Conservation (phyloP, 2,113 vertebrate species). For the Lepisosteus osseus region DNA sequence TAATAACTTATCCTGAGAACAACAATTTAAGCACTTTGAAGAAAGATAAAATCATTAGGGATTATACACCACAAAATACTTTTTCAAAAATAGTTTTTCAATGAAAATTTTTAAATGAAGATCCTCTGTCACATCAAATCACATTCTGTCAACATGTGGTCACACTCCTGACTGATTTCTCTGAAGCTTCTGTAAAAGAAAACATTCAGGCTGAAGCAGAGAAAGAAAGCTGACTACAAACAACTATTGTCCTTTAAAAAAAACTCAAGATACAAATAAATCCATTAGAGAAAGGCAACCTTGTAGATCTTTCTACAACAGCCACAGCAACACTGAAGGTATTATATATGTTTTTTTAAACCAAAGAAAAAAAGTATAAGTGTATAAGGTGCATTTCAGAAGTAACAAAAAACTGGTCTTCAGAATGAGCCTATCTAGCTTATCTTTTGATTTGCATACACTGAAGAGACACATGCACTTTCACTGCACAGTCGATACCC, state of each 20-base stretch:
- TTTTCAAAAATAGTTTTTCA: slow-evolving; percentile 68
- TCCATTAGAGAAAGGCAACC: too few species aligned
- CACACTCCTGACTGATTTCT: slow-evolving; percentile 72
- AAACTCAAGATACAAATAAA: too few species aligned
- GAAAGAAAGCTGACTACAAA: slow-evolving; percentile 44
- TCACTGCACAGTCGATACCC: too few species aligned
- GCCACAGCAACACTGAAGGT: too few species aligned
- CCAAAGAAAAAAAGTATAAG: not conserved
- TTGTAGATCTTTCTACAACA: too few species aligned
- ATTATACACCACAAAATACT: slow-evolving; percentile 80
- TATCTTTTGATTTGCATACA: slow-evolving; percentile 14
- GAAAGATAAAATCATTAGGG: slow-evolving; percentile 84
- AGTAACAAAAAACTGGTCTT: not conserved
- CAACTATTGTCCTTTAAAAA: slow-evolving; percentile 13
- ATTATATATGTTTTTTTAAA: slow-evolving; percentile 5
- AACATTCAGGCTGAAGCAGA: slow-evolving; percentile 64
- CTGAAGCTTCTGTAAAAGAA: slow-evolving; percentile 63
- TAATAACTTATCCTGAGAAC: slow-evolving; percentile 65
- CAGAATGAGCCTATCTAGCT: slow-evolving; percentile 2
- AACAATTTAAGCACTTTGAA: slow-evolving; percentile 84
- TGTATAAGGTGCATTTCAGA: slow-evolving; percentile 7
- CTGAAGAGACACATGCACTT: not conserved
- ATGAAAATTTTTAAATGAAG: slow-evolving; percentile 63
- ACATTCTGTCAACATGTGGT: slow-evolving; percentile 78
- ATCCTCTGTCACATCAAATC: slow-evolving; percentile 78